Evolutionary conservation across 2,113 vertebrate species (phyloP).

Genomic region (Halichoerus grypus): DNA sequence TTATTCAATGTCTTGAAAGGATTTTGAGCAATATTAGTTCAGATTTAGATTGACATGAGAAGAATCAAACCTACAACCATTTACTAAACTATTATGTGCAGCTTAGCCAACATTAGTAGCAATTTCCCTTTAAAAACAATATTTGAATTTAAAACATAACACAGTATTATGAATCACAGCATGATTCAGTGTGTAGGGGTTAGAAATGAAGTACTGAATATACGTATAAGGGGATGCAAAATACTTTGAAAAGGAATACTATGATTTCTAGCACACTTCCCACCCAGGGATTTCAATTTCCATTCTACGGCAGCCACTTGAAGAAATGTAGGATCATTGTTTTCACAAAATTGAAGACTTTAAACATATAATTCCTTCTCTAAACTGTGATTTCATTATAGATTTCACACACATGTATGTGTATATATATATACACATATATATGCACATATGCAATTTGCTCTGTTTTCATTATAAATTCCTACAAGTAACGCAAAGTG

Average conservation of each 20-base stretch:
- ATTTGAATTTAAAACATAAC: constrained; percentile 80
- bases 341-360: constrained; percentile 80
- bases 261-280: constrained; percentile 72
- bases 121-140: constrained; percentile 80
- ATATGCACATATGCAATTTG: constrained; percentile 49
- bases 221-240: constrained; percentile 70
- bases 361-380: constrained; percentile 74
- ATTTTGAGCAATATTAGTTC: constrained; percentile 66
- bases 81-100: constrained; percentile 69
- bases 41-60: constrained; percentile 68
- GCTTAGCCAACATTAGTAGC: constrained; percentile 73
- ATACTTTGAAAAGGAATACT: constrained; percentile 77
- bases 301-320: constrained; percentile 73
- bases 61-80: constrained; percentile 76
- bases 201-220: constrained; percentile 79
- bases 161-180: constrained; percentile 75
- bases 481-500: constrained; percentile 57
- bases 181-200: constrained; percentile 74
- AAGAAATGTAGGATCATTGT: constrained; percentile 71
- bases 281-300: constrained; percentile 78
- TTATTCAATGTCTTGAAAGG: constrained; percentile 73
- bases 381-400: constrained; percentile 72
- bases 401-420: constrained; percentile 67
- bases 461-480: constrained; percentile 74
- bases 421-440: neutral